Evolutionary conservation across 1,140 invertebrate genomes (phyloP).

Genomic region (Drosophila orosa): DNA sequence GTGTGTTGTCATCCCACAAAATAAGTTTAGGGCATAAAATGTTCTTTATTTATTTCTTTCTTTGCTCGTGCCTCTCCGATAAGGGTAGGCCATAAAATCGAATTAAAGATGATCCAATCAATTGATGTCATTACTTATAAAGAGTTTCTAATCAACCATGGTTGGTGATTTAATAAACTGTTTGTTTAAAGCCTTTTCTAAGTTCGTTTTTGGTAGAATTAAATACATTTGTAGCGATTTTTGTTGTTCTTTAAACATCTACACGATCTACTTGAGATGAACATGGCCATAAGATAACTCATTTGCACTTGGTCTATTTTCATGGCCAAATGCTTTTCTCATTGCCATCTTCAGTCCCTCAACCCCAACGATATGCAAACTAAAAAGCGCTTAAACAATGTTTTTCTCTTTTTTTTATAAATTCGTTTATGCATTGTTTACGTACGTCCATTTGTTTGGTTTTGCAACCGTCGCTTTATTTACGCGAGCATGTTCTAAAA

Average conservation of each 20-base stretch:
- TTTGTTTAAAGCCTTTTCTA: neutral
- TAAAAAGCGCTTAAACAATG: conserved; percentile 50
- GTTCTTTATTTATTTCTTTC: neutral
- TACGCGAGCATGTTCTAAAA: conserved; percentile 57
- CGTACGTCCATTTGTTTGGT: conserved; percentile 37
- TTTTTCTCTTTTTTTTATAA: conserved; percentile 30
- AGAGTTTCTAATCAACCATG: neutral
- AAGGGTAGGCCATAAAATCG: conserved; percentile 3
- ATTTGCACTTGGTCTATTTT: conserved; percentile 56
- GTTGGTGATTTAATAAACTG: conserved; percentile 3
- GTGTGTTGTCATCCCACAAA: conserved; percentile 5
- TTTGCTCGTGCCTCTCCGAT: neutral
- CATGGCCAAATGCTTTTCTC: conserved; percentile 51
- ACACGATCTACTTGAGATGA: conserved; percentile 22
- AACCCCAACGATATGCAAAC: conserved; percentile 17
- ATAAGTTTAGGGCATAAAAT: conserved; percentile 5
- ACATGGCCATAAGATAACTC: conserved; percentile 26
- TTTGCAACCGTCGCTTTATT: conserved; percentile 54
- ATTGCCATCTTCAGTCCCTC: conserved; percentile 48
- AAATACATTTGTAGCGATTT: too few relatives aligned
- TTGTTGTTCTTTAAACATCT: too few relatives aligned
- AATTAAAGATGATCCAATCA: conserved; percentile 26
- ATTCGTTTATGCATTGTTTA: conserved; percentile 59
- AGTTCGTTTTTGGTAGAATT: too few relatives aligned
- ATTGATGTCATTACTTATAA: conserved; percentile 25